Evolutionary conservation across 2,888 invertebrate species (phyloP), one percentile per base, ranked within the genome.

Genomic region (Hyppa rectilinea): DNA sequence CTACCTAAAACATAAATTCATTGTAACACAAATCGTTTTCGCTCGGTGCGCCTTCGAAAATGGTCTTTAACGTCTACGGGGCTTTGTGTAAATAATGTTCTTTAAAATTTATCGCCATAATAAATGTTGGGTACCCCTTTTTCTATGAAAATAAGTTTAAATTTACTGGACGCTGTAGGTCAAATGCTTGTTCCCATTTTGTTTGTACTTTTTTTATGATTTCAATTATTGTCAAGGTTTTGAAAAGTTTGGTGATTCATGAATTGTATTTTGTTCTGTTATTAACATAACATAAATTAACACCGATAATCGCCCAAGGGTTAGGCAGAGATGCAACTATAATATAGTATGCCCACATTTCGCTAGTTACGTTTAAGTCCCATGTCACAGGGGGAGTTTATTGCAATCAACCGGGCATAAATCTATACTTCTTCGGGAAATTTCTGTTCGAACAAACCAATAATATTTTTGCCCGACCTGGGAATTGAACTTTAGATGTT

Each of bases 31-130:
- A 92, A 93, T 92, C 91, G 92, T 87, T 88, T 90, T 88, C 88
- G 89, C 88, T 86, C 89, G 87, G 88, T 88, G 87, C 91, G 91
- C 92, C 92, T 92, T 93, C 91, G 91, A 91, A 94, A 95, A 93
- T 92, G 94, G 94, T 92, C 93, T 92, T 93, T 94, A 93, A 93
- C 92, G 95, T 95, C 95, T 89, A 87, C 91, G 89, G 89, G 91
- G 95, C 95, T 96, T 95, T 95, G 92, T 92, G 93, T 93, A 94
- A 95, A 95, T 95, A 95, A 95, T 95, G 95, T 94, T 93, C 91
- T 90, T 90, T 89, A 81, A 93, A 95, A 96, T 95, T 96, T 95
- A 96, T 95, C 88, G 93, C 92, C 86, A 92, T 93, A 95, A 95
- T 95, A 95, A 95, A 95, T 93, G 94, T 91, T 90, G 87, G 89